A percentile compares a stretch with the other conserved stretches of the same genome.
Evolutionary conservation across 2,888 invertebrate species (phyloP).

Genomic region (Octonoba sinensis): DNA sequence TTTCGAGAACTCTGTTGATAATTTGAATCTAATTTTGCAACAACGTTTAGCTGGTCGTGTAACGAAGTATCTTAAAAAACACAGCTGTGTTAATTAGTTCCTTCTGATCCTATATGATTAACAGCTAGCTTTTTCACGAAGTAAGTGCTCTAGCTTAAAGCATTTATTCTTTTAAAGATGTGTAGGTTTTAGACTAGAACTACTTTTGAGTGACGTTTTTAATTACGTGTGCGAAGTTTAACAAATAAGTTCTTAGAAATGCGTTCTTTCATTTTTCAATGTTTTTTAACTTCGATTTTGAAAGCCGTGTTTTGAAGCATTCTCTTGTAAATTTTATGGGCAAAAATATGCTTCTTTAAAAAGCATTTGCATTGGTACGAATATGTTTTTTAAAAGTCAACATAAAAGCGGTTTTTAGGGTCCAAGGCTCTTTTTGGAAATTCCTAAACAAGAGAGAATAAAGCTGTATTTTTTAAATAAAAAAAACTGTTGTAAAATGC

Average conservation of each 20-base stretch:
- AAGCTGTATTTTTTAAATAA: too few relatives aligned
- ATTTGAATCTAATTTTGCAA: slow-evolving; percentile 22
- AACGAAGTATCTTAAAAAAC: slow-evolving; percentile 15
- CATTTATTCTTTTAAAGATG: slow-evolving; percentile 38
- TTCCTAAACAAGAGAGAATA: too few relatives aligned
- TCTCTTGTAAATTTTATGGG: neutral
- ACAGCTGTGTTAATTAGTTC: slow-evolving; percentile 45
- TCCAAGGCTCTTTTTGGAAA: neutral
- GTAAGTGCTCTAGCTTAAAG: slow-evolving; percentile 28
- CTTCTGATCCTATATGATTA: slow-evolving; percentile 51
- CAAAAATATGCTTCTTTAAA: neutral
- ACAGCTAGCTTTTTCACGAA: slow-evolving; percentile 32
- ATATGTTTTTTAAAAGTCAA: too few relatives aligned
- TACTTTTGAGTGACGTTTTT: slow-evolving; percentile 60
- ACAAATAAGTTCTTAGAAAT: slow-evolving; percentile 46
- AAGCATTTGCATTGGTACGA: neutral
- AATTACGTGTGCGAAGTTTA: slow-evolving; percentile 45
- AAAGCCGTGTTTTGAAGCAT: neutral
- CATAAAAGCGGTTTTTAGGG: neutral
- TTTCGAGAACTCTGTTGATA: slow-evolving; percentile 4
- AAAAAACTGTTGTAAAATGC: too few relatives aligned
- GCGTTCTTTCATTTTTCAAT: slow-evolving; percentile 30
- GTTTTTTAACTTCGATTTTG: slow-evolving; percentile 9
- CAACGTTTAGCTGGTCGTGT: slow-evolving; percentile 5
- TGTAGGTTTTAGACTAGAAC: slow-evolving; percentile 32